Evolutionary conservation across 1,140 invertebrate genomes (phyloP), one percentile per base, ranked within the genome.

Genomic region (Zaprionus davidi): DNA sequence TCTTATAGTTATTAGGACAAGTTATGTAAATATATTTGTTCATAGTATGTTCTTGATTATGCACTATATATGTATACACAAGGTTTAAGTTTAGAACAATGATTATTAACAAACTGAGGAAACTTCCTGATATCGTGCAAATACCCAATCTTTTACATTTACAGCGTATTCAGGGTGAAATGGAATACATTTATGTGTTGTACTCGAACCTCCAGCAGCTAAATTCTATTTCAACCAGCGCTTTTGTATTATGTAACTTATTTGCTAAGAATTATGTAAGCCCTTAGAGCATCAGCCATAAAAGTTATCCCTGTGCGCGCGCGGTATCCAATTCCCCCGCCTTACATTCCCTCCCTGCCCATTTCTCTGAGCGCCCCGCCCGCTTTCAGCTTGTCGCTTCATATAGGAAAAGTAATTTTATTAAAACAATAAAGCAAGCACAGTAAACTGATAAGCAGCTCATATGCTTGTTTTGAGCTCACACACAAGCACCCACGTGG

Each of bases 361-460:
- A 13, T n/a, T 41, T 7, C 38, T n/a, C 6, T n/a, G 1, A 41
- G 38, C 41, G 7, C 5, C 41, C 41, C 41, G 41, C 7, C n/a
- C 41, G 41, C 41, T 44, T 15, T 44, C n/a, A 44, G 20, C 44
- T 36, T 15, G 15, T 22, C 34, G 51, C 13, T 15, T 3, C 51
- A 24, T 28, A 60, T 55, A 36, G 26, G 46, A 57, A 70, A 69
- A 62, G 66, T 70, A 74, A 74, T 74, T 74, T 74, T 62, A 74
- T 74, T 69, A 70, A 74, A 74, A 74, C 71, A 74, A 74, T 74
- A 63, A 74, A 68, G 64, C 71, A 68, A 73, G 71, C 71, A 60
- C 31, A 60, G 71, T 68, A 73, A 68, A 73, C 46, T 73, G 66
- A 74, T 74, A 74, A 74, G 71, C 57, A 38, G 59, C 59, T 63